Evolutionary conservation across 2,797 vertebrate species (phyloP), one percentile per base, ranked within the genome.

Genomic region (Parauchenoglanis ngamensis): DNA sequence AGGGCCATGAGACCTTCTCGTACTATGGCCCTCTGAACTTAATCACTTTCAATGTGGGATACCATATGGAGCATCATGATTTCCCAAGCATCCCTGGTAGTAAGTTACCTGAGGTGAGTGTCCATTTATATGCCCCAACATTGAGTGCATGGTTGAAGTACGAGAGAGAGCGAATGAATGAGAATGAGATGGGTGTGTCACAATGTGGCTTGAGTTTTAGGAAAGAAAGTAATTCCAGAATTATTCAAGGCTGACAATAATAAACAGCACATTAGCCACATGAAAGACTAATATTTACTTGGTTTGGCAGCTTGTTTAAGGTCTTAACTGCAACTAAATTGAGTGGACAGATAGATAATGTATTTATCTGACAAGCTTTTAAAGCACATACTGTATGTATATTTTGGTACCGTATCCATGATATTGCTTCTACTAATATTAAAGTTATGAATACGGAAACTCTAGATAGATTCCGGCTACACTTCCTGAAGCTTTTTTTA

Each of bases 1-100:
- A 98, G 93, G 98, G 98, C 81, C 95, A 99, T 0, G 98, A 99
- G 95, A 99, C 98, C 0, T 99, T 99, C 94, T 99, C 98, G 2
- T 99, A 99, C 89, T 99, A 99, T 0, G 98, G 98, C 86, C 89
- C 96, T 19, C 96, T 99, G 91, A 99, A 99, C 94, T 92, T 91
- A 88, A 96, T 99, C 93, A 98, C 98, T 87, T 99, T 99, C 93
- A 99, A 99, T 4, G 98, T 97, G 19, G 98, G 98, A 17, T 99
- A 99, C 93, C 98, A 99, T 93, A 94, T 98, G 97, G 98, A 99
- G 91, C 98, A 99, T 90, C 98, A 99, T 0, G 98, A 99, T 93
- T 99, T 99, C 88, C 98, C 98, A 87, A 99, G 98, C 94, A 98
- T 99, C 94, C 98, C 98, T 0, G 97, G 98, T 88, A 97, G 96